Evolutionary conservation across 92 coral and sea anemone genomes (phyloP).

Genomic region (Diadumene lineata): DNA sequence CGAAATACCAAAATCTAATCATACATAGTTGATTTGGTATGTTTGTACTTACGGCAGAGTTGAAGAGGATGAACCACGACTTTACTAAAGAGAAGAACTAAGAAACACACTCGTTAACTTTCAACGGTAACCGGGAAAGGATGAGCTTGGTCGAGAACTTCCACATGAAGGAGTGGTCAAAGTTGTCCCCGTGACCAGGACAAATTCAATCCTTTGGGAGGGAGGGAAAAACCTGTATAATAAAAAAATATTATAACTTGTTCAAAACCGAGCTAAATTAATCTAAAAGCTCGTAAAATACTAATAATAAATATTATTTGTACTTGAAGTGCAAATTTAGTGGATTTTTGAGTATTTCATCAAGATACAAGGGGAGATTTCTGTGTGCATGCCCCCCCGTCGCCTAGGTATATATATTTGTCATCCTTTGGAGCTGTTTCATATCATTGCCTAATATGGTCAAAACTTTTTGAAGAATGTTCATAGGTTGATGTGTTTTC

Average conservation of each 20-base stretch:
- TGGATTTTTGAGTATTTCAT: neutral
- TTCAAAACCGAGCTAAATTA: neutral
- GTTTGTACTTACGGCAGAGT: conserved; percentile 1
- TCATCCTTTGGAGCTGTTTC: neutral
- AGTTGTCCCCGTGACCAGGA: neutral
- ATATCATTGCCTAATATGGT: conserved; percentile 10
- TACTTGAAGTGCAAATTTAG: too few species aligned
- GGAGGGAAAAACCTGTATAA: neutral
- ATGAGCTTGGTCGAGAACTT: neutral
- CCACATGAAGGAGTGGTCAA: conserved; percentile 6
- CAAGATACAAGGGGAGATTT: neutral
- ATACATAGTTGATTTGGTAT: neutral
- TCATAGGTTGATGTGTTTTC: neutral
- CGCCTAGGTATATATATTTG: neutral
- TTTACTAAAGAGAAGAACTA: neutral
- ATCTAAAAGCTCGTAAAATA: neutral
- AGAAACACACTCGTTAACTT: conserved; percentile 2
- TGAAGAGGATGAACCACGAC: neutral
- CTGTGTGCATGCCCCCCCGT: neutral
- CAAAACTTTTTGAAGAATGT: neutral
- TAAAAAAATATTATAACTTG: neutral
- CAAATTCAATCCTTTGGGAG: neutral
- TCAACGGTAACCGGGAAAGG: conserved; percentile 2
- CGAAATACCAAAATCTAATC: neutral
- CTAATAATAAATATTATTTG: too few species aligned